Evolutionary conservation across 2,888 invertebrate species (phyloP).

Genomic region (Sesia bembeciformis): DNA sequence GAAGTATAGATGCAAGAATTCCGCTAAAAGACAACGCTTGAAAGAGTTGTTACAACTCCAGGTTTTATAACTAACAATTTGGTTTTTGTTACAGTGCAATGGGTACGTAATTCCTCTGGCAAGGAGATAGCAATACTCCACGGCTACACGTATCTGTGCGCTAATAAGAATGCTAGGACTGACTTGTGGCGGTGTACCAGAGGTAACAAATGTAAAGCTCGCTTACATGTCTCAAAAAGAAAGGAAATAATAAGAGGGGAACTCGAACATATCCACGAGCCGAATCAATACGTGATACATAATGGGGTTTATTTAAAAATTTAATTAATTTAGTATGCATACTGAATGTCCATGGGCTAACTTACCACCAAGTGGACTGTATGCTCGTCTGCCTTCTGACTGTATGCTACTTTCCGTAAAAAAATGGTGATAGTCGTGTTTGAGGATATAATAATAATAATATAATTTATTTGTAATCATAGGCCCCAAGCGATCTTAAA

Average conservation of each 20-base stretch:
- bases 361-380: too few species aligned
- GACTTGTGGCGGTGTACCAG: slow-evolving; percentile 14
- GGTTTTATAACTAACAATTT: background rate
- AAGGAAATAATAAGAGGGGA: background rate
- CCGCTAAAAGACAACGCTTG: background rate
- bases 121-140: slow-evolving; percentile 14
- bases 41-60: too few species aligned
- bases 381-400: too few species aligned
- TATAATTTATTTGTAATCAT: too few species aligned
- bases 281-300: background rate
- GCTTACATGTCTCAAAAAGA: slow-evolving; percentile 2
- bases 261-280: background rate
- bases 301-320: background rate
- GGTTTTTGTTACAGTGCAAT: slow-evolving; percentile 10
- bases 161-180: slow-evolving; percentile 1
- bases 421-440: too few species aligned
- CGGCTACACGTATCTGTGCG: slow-evolving; percentile 12
- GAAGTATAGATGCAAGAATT: background rate
- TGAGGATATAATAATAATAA: too few species aligned
- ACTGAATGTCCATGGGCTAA: too few species aligned
- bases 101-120: slow-evolving; percentile 19
- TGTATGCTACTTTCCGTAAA: too few species aligned
- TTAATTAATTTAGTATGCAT: background rate
- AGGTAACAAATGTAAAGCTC: slow-evolving; percentile 12
- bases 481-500: too few species aligned